phyloP scores from a whole-genome alignment of 2,797 vertebrate species.

The Brachyalestes nurse region DNA sequence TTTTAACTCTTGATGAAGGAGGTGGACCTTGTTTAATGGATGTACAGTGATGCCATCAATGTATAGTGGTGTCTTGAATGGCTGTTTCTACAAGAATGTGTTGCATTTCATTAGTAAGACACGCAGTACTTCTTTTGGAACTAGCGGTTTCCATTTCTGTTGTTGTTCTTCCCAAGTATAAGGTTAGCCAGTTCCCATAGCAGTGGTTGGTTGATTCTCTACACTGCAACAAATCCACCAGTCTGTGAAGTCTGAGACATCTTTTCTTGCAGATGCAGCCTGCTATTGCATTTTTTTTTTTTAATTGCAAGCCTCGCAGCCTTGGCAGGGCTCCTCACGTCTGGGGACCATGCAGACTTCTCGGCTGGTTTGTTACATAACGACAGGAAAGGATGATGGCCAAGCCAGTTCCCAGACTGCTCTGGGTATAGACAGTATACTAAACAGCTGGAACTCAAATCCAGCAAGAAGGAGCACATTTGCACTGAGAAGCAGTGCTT shows the following conservation, averaged over 20 bases:
- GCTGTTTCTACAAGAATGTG: not conserved
- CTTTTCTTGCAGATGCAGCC: not conserved
- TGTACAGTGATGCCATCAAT: conserved; percentile 17
- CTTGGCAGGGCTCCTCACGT: not conserved
- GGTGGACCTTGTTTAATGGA: conserved; percentile 6
- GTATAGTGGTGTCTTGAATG: conserved; percentile 14
- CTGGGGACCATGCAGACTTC: not conserved
- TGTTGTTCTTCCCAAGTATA: not conserved
- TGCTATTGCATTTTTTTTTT: not conserved
- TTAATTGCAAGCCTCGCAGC: not conserved
- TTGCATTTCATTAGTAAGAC: conserved; percentile 7
- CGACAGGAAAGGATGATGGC: not conserved
- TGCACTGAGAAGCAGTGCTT: conserved; percentile 10
- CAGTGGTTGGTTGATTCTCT: not conserved
- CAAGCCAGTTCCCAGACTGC: conserved; percentile 14
- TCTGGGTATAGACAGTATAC: not conserved
- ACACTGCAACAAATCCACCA: not conserved
- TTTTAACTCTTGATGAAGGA: conserved; percentile 35
- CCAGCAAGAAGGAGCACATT: conserved; percentile 9
- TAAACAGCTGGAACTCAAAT: not conserved
- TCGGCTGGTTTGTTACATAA: conserved; percentile 5
- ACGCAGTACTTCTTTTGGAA: not conserved
- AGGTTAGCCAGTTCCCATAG: not conserved
- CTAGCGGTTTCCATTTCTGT: not conserved
- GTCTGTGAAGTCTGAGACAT: not conserved